These are phyloP conservation scores for Alexandromys fortis DNA, from an alignment of 2,113 vertebrate genomes.

Conservation along the genomic window DNA sequence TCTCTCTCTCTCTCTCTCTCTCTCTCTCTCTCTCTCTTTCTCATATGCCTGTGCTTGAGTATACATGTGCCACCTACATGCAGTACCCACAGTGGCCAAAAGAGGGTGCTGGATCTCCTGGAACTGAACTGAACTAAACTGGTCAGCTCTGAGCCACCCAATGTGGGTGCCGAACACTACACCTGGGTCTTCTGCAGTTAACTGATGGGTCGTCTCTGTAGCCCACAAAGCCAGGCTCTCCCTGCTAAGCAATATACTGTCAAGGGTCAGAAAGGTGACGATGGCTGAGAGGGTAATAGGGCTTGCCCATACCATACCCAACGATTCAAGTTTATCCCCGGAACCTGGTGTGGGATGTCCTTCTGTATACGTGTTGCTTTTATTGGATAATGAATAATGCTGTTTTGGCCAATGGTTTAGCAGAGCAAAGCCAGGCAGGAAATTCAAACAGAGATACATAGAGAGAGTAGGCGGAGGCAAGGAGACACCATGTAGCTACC, in stretches of 20 bases:
- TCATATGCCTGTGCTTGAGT: no score
- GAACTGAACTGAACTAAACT: not conserved
- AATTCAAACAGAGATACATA: no score
- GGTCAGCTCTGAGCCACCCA: not conserved
- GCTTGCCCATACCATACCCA: not conserved
- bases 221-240: not conserved
- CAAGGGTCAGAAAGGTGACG: not conserved
- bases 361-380: no score
- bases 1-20: not conserved
- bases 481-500: no score
- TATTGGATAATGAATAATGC: no score
- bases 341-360: not conserved
- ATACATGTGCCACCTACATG: not conserved
- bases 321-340: not conserved
- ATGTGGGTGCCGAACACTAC: not conserved
- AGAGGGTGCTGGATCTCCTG: not conserved
- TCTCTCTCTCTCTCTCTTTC: not conserved
- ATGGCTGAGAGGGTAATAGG: not conserved
- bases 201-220: not conserved
- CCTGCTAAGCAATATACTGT: not conserved
- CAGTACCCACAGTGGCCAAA: not conserved
- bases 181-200: not conserved
- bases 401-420: no score
- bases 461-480: no score
- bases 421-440: no score